Base-by-base conservation (phyloP, 2,797 vertebrate species). In the Triplophysa bombifrons region DNA sequence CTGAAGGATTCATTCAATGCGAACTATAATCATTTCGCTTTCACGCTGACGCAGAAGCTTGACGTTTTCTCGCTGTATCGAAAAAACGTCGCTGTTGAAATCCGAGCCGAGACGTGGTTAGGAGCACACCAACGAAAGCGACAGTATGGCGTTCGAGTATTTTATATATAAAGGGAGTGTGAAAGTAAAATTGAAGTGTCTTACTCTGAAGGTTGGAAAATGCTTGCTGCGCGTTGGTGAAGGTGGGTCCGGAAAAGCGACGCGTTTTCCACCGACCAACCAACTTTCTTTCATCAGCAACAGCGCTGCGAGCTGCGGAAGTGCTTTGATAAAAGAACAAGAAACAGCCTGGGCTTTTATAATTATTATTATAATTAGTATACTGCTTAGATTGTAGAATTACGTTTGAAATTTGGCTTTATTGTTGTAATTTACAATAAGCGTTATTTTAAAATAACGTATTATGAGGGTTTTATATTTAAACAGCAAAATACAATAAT, bases 121-220 rank as follows among this genome's bases (percentile, higher is more conserved):
- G 27, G 19, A 73, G 53, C 51, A 22, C 38, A 13, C 1, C 41
- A 34, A 9, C 22, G 10, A 14, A 66, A 2, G 46, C 0, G 25
- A 10, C 25, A 1, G 16, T 17, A 30, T n/a, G 17, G 30, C 8
- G 41, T 25, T 25, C 51, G 58, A 30, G 17, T n/a, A 38, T 22
- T 27, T 12, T 16, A 34, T 22, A 3, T 22, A 19, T 25, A 25
- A 60, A 38, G 6, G 60, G 41, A 74, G 17, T 3, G 41, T 66
- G 30, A 51, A 72, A 77, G 64, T 63, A 50, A 58, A 67, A 81
- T 60, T 30, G 1, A 9, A 14, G 68, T 69, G 53, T 81, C 92
- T 92, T 92, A 93, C 92, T 87, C 85, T 86, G 72, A 74, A 78
- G 34, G 67, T 76, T 82, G 85, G 16, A 76, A 80, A 87, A 87